phyloP scores from a whole-genome alignment of 2,113 vertebrate species.

The Chrysemys picta region DNA sequence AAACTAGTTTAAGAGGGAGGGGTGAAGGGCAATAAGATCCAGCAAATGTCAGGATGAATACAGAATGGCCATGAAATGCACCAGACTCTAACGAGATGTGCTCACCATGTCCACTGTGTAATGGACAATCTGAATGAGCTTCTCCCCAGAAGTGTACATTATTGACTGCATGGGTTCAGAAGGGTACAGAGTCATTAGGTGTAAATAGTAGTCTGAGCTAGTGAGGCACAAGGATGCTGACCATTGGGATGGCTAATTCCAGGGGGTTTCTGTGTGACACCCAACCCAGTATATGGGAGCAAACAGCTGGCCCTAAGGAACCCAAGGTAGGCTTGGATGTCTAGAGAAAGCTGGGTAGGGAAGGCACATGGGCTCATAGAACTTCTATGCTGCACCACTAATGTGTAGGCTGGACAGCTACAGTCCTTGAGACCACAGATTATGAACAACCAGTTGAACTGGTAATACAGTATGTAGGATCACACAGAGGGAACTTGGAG shows the following conservation, averaged over 20 bases:
- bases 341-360: neutral
- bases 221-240: neutral
- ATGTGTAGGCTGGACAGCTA: neutral
- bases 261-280: neutral
- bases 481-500: neutral
- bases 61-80: constrained; percentile 12
- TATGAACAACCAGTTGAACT: fast-evolving
- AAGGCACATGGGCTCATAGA: neutral
- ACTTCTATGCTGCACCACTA: neutral
- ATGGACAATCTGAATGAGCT: neutral
- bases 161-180: neutral
- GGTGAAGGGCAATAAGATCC: neutral
- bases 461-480: neutral
- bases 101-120: neutral
- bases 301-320: neutral
- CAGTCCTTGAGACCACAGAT: neutral
- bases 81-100: neutral
- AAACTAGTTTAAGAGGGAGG: neutral
- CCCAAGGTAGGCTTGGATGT: neutral
- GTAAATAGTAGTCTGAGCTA: neutral
- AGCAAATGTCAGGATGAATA: constrained; percentile 17
- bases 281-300: neutral
- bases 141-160: neutral
- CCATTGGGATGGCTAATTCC: neutral
- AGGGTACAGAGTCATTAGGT: neutral